Base-by-base conservation (phyloP, 2,113 vertebrate species). In the Oncorhynchus nerka region DNA sequence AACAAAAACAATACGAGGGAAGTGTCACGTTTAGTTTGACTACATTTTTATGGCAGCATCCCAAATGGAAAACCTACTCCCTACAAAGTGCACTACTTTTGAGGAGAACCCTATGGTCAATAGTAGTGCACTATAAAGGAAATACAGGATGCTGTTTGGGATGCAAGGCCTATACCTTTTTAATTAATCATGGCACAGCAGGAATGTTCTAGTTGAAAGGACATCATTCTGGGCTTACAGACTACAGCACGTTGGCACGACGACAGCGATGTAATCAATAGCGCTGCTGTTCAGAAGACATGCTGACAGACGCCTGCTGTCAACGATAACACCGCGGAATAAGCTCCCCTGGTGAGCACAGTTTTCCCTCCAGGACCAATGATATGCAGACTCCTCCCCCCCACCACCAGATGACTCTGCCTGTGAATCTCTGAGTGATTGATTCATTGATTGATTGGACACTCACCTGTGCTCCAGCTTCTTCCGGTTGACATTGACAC, bases 401-500 rank as follows among this genome's bases (percentile, higher is more conserved):
- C 39, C 39, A 45, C 30, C 28, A 28, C 39, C 39, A 45, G 39
- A 39, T 39, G 34, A 1, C 34, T 39, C 34, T 39, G 34, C 34
- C 34, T 39, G 39, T 45, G 8, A 9, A 55, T 19, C 49, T 55
- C 15, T 1, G 4, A 55, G 51, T 55, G 51, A 55, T 19, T 55
- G 3, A 12, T 51, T 51, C 11, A 51, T 5, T 16, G 49, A 15
- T 16, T 51, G 49, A 3, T 15, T 16, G 51, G 19, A 5, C 19
- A 13, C 70, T 13, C 51, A 98, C 98, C 98, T 97, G 87, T 99
- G 96, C 86, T 97, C 97, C 77, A 99, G 92, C 84, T 97, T 99
- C 91, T 96, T 98, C 86, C 96, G 97, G 91, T 98, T 99, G 90
- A 99, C 94, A 76, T 98, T 99, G 90, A 99, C 94, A 76, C 97